Percentiles rank a stretch among this genome's conserved stretches.
These are phyloP conservation scores for Macrosteles quadrilineatus DNA, from an alignment of 1,140 invertebrate genomes.

Conservation along the genomic window DNA sequence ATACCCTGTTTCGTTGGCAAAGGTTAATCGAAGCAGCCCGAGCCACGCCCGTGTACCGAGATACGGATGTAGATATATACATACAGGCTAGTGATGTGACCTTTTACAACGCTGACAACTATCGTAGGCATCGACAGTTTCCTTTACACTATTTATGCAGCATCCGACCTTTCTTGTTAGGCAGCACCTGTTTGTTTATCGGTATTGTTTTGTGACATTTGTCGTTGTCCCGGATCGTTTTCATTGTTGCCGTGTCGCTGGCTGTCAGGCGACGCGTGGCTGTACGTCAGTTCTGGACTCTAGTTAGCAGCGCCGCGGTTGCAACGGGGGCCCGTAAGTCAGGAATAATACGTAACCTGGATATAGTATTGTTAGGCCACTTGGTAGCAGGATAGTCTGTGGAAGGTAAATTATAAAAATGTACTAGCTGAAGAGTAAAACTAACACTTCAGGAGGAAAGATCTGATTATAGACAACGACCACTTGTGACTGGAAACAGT, in stretches of 20 bases:
- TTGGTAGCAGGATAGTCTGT: no score
- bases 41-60: conserved; percentile 1
- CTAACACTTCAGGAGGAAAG: no score
- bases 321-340: no score
- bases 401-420: no score
- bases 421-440: no score
- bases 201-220: conserved; percentile 1
- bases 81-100: conserved; percentile 11
- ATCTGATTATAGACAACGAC: no score
- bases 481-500: no score
- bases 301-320: no score
- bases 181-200: conserved; percentile 17
- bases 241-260: conserved; percentile 4
- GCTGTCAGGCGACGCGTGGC: no score
- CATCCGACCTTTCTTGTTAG: conserved; percentile 25
- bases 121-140: conserved; percentile 19
- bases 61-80: conserved; percentile 27
- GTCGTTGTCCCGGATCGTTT: neutral
- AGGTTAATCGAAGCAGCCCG: conserved; percentile 20
- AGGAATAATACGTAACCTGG: no score
- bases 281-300: no score
- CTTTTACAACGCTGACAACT: conserved; percentile 16
- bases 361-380: no score
- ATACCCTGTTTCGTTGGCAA: conserved; percentile 26
- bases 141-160: conserved; percentile 20